Percentiles rank a stretch among this genome's conserved stretches.
Conservation (phyloP, 2,888 invertebrate species). For the Phytoseiulus persimilis region DNA sequence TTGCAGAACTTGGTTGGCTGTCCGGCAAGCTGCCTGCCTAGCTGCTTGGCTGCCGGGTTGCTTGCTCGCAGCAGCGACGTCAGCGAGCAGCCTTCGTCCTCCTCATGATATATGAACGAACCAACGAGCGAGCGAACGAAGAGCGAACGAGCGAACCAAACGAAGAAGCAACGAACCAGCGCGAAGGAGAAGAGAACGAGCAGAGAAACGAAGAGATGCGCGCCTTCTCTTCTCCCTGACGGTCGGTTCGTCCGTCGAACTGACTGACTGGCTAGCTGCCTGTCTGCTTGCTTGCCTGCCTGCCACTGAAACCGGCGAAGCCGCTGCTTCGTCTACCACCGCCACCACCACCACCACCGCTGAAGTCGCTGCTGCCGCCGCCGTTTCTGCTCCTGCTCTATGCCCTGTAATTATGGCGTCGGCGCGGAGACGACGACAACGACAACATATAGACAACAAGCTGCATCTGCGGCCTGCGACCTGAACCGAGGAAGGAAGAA, state of each 20-base stretch:
- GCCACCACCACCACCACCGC: background rate
- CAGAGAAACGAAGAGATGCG: background rate
- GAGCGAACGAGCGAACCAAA: background rate
- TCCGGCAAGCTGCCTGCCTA: background rate
- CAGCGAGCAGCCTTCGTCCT: background rate
- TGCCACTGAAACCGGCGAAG: background rate
- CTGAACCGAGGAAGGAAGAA: background rate
- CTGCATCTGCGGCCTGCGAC: conserved; percentile 5
- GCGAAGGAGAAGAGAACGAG: background rate
- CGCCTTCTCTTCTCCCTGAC: background rate
- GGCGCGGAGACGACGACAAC: background rate
- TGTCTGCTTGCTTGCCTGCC: background rate
- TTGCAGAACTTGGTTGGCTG: background rate
- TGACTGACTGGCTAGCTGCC: background rate
- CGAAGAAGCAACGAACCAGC: background rate
- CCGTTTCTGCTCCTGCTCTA: background rate
- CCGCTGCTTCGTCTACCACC: background rate
- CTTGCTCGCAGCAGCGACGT: background rate
- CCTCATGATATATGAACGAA: conserved; percentile 5
- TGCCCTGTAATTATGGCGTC: conserved; percentile 5
- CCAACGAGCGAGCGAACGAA: background rate
- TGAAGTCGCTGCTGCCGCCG: background rate
- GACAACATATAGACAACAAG: background rate
- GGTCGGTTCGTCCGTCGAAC: background rate
- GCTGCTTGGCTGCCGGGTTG: background rate